phyloP scores from a whole-genome alignment of 2,888 invertebrate genomes.

The Syrphus vitripennis region DNA sequence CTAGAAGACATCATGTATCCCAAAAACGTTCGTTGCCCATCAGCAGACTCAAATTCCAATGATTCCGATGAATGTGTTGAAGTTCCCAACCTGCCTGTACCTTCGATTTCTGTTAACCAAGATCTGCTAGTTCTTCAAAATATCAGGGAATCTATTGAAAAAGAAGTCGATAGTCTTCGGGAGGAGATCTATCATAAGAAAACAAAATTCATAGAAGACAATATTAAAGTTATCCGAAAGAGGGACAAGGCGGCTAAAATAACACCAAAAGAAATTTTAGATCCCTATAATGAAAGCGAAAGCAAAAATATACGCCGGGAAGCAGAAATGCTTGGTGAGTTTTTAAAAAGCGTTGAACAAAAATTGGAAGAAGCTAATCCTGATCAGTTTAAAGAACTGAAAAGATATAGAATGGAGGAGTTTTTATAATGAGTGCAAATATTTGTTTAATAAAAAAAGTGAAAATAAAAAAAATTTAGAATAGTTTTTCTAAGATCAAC shows the following conservation, averaged over 20 bases:
- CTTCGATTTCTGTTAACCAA: conserved; percentile 24
- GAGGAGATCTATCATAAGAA: conserved; percentile 70
- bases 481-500: no score
- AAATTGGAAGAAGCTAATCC: conserved; percentile 73
- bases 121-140: conserved; percentile 40
- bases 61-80: conserved; percentile 52
- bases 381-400: conserved; percentile 73
- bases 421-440: conserved; percentile 12
- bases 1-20: conserved; percentile 59
- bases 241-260: conserved; percentile 38
- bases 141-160: conserved; percentile 71
- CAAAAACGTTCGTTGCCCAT: conserved; percentile 11
- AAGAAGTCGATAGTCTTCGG: conserved; percentile 71
- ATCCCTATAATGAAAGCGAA: conserved; percentile 70
- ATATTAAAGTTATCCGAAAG: conserved; percentile 31
- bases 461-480: not conserved
- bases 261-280: conserved; percentile 34
- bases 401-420: conserved; percentile 44
- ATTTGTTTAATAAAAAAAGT: not conserved
- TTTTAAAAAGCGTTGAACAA: conserved; percentile 75
- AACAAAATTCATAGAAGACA: conserved; percentile 48
- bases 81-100: conserved; percentile 1
- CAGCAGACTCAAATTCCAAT: not conserved
- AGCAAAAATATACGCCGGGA: conserved; percentile 73
- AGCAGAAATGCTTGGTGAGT: conserved; percentile 73